Percentiles rank a stretch among this genome's conserved stretches.
Conservation (phyloP, 2,797 vertebrate species). For the Liparis tanakae region DNA sequence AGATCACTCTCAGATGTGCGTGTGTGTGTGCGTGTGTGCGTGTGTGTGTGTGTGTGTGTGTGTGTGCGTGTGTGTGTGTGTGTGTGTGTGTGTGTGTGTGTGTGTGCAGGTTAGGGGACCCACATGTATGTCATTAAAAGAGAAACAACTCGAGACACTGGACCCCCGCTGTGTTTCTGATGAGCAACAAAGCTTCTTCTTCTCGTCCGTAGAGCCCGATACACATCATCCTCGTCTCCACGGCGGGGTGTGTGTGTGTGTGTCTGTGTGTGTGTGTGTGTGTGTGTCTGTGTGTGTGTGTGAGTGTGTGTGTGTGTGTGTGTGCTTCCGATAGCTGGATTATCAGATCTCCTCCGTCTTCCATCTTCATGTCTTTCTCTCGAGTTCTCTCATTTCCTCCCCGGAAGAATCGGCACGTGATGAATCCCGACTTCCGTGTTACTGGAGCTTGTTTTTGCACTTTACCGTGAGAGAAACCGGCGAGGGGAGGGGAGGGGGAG, state of each 20-base stretch:
- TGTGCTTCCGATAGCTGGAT: constrained; percentile 13
- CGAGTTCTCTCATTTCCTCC: constrained; percentile 12
- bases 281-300: too few species aligned
- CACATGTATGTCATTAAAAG: constrained; percentile 42
- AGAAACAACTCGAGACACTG: constrained; percentile 30
- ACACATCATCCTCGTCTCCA: constrained; percentile 3
- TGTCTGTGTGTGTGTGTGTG: too few species aligned
- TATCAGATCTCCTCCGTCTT: constrained; percentile 15
- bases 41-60: constrained; percentile 38
- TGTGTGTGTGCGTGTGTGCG: constrained; percentile 34
- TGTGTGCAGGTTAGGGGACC: constrained; percentile 64
- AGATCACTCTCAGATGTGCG: constrained; percentile 84
- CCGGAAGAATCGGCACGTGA: constrained; percentile 32
- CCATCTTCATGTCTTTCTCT: constrained; percentile 28
- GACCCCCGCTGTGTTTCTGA: constrained; percentile 56
- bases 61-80: constrained; percentile 65
- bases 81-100: constrained; percentile 31
- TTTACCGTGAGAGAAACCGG: constrained; percentile 7
- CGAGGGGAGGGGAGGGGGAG: not conserved
- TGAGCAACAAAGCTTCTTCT: constrained; percentile 34
- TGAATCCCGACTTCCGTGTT: constrained; percentile 19
- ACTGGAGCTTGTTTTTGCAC: not conserved
- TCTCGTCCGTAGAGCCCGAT: constrained; percentile 17
- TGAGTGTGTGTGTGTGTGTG: too few species aligned
- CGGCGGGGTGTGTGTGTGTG: too few species aligned